Conservation (phyloP, 1,140 invertebrate species). For the Thrips palmi region DNA sequence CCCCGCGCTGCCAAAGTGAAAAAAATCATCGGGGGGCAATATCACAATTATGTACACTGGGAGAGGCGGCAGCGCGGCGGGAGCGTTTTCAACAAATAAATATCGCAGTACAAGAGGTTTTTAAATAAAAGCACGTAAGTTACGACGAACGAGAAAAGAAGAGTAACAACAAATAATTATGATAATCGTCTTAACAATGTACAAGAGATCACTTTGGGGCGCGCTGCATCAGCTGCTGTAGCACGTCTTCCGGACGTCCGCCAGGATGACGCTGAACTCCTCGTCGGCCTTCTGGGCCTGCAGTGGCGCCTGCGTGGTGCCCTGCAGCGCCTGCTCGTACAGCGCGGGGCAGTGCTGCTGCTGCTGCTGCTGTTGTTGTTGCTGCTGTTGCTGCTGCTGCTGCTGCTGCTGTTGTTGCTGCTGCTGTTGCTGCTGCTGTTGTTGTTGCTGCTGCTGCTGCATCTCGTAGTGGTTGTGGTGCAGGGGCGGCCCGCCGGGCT, state of each 20-base stretch:
- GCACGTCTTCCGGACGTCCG: slow-evolving; percentile 67
- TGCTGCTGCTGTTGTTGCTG: slow-evolving; percentile 5
- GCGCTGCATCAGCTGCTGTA: slow-evolving; percentile 46
- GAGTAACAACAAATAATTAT: too few species aligned
- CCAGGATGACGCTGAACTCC: slow-evolving; percentile 69
- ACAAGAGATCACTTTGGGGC: too few species aligned
- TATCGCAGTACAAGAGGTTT: too few species aligned
- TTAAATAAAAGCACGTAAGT: too few species aligned
- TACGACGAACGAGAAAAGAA: too few species aligned
- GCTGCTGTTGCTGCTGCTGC: slow-evolving; percentile 7
- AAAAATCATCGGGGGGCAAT: too few species aligned
- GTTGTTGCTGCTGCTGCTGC: slow-evolving; percentile 6
- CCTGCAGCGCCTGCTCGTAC: slow-evolving; percentile 21
- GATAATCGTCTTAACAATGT: too few species aligned
- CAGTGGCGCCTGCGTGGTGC: slow-evolving; percentile 21
- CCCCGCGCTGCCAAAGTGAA: too few species aligned
- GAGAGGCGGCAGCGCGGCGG: too few species aligned
- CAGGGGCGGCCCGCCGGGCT: background rate
- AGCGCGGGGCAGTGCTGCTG: slow-evolving; percentile 6
- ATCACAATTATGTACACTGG: too few species aligned
- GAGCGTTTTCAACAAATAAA: too few species aligned
- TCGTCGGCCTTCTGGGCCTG: slow-evolving; percentile 39
- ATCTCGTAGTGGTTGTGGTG: slow-evolving; percentile 6
- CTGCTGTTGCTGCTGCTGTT: slow-evolving; percentile 5
- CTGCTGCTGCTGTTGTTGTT: slow-evolving; percentile 12